Conservation (phyloP, 1,140 invertebrate species). For the Drosophila auraria region DNA sequence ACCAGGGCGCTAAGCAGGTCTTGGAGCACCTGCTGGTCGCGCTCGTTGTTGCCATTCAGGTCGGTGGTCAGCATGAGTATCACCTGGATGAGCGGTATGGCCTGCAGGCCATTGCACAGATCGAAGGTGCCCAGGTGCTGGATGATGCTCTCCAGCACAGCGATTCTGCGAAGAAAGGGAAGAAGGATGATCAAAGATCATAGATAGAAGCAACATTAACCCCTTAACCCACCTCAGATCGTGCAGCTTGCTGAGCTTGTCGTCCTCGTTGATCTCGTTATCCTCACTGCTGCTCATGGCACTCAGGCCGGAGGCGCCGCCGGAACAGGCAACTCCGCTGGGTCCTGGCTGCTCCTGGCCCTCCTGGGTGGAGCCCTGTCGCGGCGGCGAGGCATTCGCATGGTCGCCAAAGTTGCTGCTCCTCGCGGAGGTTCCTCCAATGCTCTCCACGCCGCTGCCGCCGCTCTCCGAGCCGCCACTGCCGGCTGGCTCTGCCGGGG, state of each 20-base stretch:
- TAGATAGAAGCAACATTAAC: not conserved
- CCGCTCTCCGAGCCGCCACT: slow-evolving; percentile 93
- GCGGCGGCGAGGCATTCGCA: slow-evolving; percentile 74
- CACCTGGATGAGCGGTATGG: slow-evolving; percentile 96
- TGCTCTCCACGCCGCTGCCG: slow-evolving; percentile 95
- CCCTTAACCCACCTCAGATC: slow-evolving; percentile 86
- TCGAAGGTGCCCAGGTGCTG: slow-evolving; percentile 83
- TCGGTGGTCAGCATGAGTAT: slow-evolving; percentile 96
- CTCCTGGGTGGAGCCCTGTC: slow-evolving; percentile 63
- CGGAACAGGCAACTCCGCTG: slow-evolving; percentile 54
- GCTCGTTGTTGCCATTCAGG: slow-evolving; percentile 93
- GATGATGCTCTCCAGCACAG: slow-evolving; percentile 82
- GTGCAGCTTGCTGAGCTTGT: slow-evolving; percentile 87
- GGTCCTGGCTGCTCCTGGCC: slow-evolving; percentile 65
- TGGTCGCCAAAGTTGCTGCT: slow-evolving; percentile 93
- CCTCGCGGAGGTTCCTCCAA: slow-evolving; percentile 95
- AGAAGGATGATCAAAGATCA: not conserved
- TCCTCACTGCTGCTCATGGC: slow-evolving; percentile 82
- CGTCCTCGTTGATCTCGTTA: slow-evolving; percentile 85
- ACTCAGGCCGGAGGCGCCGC: slow-evolving; percentile 44
- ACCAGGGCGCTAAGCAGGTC: slow-evolving; percentile 91
- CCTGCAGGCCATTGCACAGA: slow-evolving; percentile 89
- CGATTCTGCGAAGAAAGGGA: slow-evolving; percentile 44
- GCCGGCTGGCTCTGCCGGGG: slow-evolving; percentile 91
- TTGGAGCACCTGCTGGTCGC: slow-evolving; percentile 91